phyloP scores from a whole-genome alignment of 53 echinoderm and acorn worm species.

The Glandiceps talaboti region DNA sequence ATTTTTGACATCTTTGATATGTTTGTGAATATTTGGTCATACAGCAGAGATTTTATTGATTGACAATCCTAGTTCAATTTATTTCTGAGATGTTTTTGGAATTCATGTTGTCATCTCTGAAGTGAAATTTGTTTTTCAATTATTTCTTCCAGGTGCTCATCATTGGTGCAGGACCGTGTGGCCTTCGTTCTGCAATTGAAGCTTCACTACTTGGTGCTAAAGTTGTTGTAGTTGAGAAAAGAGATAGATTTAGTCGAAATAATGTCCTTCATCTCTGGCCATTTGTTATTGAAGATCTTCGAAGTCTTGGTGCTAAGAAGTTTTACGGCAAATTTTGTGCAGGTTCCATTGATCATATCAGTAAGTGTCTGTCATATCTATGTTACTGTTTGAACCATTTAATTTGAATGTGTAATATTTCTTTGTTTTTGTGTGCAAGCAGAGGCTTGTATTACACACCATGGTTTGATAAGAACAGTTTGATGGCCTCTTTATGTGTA shows the following conservation, averaged over 20 bases:
- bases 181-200: constrained; percentile 84
- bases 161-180: constrained; percentile 82
- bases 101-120: background rate
- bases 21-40: too few relatives aligned
- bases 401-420: too few relatives aligned
- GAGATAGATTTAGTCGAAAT: constrained; percentile 70
- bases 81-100: too few relatives aligned
- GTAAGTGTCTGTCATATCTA: constrained; percentile 57
- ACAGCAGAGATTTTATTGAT: too few relatives aligned
- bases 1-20: too few relatives aligned
- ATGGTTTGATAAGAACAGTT: too few relatives aligned
- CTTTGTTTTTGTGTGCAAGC: too few relatives aligned
- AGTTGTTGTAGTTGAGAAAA: constrained; percentile 73
- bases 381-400: too few relatives aligned
- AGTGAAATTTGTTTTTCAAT: too few relatives aligned
- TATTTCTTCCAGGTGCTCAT: constrained; percentile 80
- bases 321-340: constrained; percentile 95
- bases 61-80: too few relatives aligned
- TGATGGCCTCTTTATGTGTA: too few relatives aligned
- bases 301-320: constrained; percentile 86
- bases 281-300: constrained; percentile 78
- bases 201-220: constrained; percentile 80
- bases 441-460: too few relatives aligned
- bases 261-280: constrained; percentile 99
- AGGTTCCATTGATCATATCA: constrained; percentile 89